Base-by-base conservation (phyloP, 1,140 invertebrate species). In the Agraylea sexmaculata region DNA sequence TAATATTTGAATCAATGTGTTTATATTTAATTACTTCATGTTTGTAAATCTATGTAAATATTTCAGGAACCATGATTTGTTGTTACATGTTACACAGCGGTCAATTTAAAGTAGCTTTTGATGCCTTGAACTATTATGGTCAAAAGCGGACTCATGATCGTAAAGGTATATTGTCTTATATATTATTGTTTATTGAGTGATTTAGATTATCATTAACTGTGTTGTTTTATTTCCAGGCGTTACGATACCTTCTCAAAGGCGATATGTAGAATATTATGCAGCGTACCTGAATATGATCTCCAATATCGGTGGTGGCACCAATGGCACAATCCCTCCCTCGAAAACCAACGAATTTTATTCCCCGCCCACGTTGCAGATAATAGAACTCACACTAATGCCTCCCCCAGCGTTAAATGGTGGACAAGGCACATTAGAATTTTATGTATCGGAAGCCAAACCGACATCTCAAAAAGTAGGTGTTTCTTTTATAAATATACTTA, bases 221-320 rank as follows among this genome's bases (percentile, higher is more conserved):
- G 27, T 11, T 39, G 30, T 42, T 30, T 37, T 49, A 44, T 80
- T 77, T 53, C 53, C 69, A 69, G 89, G 92, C 43, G 95, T 99
- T 27, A 99, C 95, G 41, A 99, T 99, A 67, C 95, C 94, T 53
- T 95, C 89, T 52, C 95, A 99, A 66, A 66, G 87, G 45, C 77
- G 92, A 51, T 99, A 97, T 69, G 92, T 99, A 46, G 77, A 84
- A 59, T 99, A 99, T 72, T 99, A 94, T 73, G 82, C 80, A 55
- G 75, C 76, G 54, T 69, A 93, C 59, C 66, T 86, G 60, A 66
- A 78, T 61, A 66, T 76, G 52, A 55, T 71, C 35, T 61, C 78
- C 25, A 50, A 50, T 20, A 4, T 6, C 10, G 17, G n/a, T 5
- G 34, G 40, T n/a, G 13, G 11, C 19, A 20, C 18, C n/a, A 8